Evolutionary conservation across 2,113 vertebrate genomes (phyloP), one percentile per base, ranked within the genome.

Genomic region (Poecile atricapillus): DNA sequence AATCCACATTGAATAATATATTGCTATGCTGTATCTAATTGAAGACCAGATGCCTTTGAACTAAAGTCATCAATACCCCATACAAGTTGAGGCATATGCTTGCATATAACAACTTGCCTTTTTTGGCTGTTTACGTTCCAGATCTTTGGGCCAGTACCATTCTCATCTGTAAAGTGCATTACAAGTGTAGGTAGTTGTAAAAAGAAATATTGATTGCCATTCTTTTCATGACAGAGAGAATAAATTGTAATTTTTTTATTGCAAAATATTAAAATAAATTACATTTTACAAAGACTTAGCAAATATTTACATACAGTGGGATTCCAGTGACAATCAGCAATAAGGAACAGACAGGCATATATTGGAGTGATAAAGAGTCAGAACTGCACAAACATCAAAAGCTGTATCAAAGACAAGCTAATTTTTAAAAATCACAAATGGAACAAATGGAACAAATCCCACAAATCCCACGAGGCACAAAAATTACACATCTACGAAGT

Each of bases 211-310:
- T 8, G 24, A 56, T 44, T 67, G 31, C 16, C 30, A 68, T 65
- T 75, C 21, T 79, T 20, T 11, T 73, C 75, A 23, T 22, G n/a
- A 83, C 75, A 74, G 33, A 91, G 63, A 86, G 30, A 50, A 60
- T 87, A 96, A 78, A 68, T 35, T 89, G 90, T 96, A 90, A 86
- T 43, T 28, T 73, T 97, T 98, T 98, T 98, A 98, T 98, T 98
- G 96, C 75, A 97, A 97, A 98, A 98, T 93, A 97, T 97, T 97
- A 97, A 98, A 98, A 98, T 98, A 98, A 98, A 98, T 98, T 98
- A 98, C 97, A 98, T 96, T 96, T 96, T 96, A 95, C 95, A 94
- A 94, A 96, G 94, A 95, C 93, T 90, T 90, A 70, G 78, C 90
- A 93, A 96, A 92, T 94, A 97, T 97, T 95, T 98, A 97, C 97